These are phyloP conservation scores for Rhinatrema bivittatum DNA, from an alignment of 2,797 vertebrate species.

Conservation along the genomic window DNA sequence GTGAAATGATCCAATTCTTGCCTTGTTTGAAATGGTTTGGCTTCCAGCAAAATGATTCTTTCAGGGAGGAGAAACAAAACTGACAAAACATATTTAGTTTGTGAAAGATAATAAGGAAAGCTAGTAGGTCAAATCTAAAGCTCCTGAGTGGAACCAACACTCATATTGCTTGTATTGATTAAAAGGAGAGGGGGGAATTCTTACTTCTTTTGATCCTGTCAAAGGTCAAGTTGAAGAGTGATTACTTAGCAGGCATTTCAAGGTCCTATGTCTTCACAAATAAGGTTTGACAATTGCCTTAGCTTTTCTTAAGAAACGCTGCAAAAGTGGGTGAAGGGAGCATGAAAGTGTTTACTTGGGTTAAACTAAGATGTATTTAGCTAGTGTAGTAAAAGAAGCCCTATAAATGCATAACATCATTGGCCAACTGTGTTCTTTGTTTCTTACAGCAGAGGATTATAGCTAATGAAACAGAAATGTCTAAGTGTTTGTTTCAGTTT, in stretches of 20 bases:
- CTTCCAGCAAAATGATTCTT: no score
- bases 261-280: conserved; percentile 23
- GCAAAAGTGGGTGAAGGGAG: conserved; percentile 17
- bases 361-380: conserved; percentile 33
- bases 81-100: conserved; percentile 2
- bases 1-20: no score
- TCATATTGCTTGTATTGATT: conserved; percentile 24
- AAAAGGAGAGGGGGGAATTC: conserved; percentile 4
- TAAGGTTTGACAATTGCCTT: conserved; percentile 17
- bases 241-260: conserved; percentile 20
- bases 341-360: conserved; percentile 21
- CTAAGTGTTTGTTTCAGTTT: no score
- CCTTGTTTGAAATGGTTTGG: no score
- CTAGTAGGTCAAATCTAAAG: conserved; percentile 19
- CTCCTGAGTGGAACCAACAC: conserved; percentile 10
- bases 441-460: no score
- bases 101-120: conserved; percentile 30
- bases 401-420: conserved; percentile 14
- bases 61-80: background rate
- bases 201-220: conserved; percentile 10
- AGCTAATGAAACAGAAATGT: no score
- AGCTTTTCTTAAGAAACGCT: conserved; percentile 2
- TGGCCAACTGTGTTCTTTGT: no score
- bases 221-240: conserved; percentile 30
- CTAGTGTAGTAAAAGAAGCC: conserved; percentile 22